Evolutionary conservation across 2,888 invertebrate species (phyloP), one percentile per base, ranked within the genome.

Genomic region (Melanostoma scalare): DNA sequence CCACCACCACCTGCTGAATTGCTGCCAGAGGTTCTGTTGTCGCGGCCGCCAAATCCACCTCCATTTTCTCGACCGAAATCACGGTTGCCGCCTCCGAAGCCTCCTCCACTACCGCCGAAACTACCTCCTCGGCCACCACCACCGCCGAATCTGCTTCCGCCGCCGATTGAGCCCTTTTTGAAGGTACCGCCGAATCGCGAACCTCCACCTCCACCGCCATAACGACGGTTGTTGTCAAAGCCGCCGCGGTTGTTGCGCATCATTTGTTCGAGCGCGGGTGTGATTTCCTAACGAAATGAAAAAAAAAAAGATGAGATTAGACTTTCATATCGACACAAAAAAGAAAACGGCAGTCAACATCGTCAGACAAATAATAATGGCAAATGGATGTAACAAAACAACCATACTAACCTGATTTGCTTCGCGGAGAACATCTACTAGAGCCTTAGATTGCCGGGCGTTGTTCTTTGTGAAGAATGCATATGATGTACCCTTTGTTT

Each of bases 401-500:
- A 36, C 69, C 36, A 3, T 20, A 89, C 92, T 89, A 88, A 95
- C 95, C 93, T 97, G 97, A 87, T 97, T 97, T 78, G 98, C 98
- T 93, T 98, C 98, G 89, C 94, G 93, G 65, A 98, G 93, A 36
- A 98, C 97, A 87, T 96, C 95, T 42, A 98, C 95, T 77, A 98
- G 93, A 90, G 97, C 97, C 92, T 94, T 95, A 9, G 97, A 97
- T 92, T 98, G 97, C 87, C 96, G 95, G 85, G 95, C 94, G 90
- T 98, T 98, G 87, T 94, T 94, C 52, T 95, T 95, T 56, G 98
- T 98, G 92, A 98, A 98, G 93, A 98, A 98, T 75, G 98, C 98
- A 91, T 98, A 98, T 52, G 98, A 97, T 82, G 97, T 98, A 87
- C 97, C 97, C 87, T 95, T 96, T 87, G 95, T 94, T 90, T 96